These are phyloP conservation scores for Oithona nana DNA, from an alignment of 2,888 invertebrate species.

Conservation along the genomic window DNA sequence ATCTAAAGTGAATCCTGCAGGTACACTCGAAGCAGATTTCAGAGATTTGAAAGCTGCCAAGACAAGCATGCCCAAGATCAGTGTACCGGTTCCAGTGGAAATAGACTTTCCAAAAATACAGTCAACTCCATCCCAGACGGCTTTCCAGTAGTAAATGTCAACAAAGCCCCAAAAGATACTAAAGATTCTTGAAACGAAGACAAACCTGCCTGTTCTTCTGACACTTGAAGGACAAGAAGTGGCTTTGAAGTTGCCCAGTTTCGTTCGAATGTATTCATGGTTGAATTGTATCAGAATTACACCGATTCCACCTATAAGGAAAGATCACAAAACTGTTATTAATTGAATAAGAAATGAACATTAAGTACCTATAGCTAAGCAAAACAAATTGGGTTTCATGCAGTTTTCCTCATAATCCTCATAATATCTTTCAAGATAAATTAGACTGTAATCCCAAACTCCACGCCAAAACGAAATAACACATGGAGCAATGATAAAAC, in stretches of 20 bases:
- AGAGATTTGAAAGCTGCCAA: neutral
- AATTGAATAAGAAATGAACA: neutral
- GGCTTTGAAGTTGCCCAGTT: neutral
- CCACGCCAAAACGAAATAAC: neutral
- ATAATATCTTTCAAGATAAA: neutral
- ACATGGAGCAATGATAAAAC: neutral
- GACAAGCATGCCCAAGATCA: neutral
- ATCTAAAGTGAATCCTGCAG: neutral
- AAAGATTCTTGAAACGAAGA: neutral
- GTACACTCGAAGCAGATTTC: neutral
- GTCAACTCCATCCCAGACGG: slow-evolving; percentile 1
- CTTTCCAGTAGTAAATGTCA: neutral
- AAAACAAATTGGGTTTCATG: neutral
- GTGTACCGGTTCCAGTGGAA: neutral
- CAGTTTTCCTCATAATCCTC: neutral
- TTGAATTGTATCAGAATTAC: neutral
- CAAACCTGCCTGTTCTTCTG: neutral
- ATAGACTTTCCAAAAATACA: neutral
- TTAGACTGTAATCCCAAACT: neutral
- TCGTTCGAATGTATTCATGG: neutral
- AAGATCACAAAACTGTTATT: no score
- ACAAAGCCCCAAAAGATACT: neutral
- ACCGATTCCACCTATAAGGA: neutral
- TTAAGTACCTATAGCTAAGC: neutral
- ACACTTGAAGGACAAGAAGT: neutral